Conservation (phyloP, 2,113 vertebrate species). For the Marmota monax region DNA sequence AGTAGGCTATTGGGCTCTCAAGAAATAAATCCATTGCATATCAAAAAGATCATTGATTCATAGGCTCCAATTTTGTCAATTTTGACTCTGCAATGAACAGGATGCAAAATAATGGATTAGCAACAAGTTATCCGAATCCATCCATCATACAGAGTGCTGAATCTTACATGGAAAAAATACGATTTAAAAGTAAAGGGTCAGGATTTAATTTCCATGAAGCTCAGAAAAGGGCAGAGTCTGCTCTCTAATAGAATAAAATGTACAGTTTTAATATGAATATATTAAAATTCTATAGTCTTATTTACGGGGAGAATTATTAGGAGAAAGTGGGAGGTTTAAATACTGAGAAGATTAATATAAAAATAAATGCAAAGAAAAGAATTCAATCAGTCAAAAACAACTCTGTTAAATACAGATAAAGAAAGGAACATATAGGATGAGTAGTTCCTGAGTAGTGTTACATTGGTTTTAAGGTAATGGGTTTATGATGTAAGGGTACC, state of each 20-base stretch:
- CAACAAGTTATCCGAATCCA: background rate
- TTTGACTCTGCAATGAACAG: background rate
- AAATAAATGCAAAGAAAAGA: background rate
- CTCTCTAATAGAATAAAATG: background rate
- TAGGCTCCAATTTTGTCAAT: background rate
- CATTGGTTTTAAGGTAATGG: background rate
- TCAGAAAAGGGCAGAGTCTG: background rate
- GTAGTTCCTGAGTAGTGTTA: background rate
- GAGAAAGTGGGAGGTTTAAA: background rate
- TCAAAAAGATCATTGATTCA: background rate
- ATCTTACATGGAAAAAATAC: background rate
- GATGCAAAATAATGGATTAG: background rate
- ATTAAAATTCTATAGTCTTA: background rate
- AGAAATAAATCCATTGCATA: background rate
- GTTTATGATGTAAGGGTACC: fast-evolving
- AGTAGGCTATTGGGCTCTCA: background rate
- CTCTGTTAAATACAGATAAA: background rate
- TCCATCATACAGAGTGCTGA: background rate
- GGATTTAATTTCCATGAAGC: background rate
- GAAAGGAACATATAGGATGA: background rate
- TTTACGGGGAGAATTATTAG: background rate
- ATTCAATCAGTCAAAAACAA: background rate
- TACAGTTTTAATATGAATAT: background rate
- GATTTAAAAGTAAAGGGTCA: background rate
- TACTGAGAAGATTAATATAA: background rate